Base-by-base conservation (phyloP, 2,797 vertebrate species). In the Prionace glauca region DNA sequence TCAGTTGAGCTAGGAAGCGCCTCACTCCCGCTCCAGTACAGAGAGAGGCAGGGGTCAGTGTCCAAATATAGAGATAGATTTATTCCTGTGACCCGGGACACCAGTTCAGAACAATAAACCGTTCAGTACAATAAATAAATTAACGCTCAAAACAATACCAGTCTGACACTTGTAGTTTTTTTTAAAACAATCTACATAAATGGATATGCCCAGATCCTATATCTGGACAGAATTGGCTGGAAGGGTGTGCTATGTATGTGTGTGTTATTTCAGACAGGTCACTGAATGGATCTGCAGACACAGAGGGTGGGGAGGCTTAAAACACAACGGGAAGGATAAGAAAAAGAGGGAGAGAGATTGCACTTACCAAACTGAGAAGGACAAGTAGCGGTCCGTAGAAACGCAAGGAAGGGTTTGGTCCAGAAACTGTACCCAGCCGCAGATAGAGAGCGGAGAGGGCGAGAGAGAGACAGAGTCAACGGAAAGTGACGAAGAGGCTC, bases 361-460 rank as follows among this genome's bases (percentile, higher is more conserved):
- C 56, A 90, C 87, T 90, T 90, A 90, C 87, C 87, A 90, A 90
- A 62, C 29, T 62, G 87, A 8, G 56, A 18, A 62, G 87, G 87
- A 16, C 12, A 62, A 62, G 87, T 90, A 62, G 56, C 29, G 16
- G 14, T 90, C 26, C 18, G 87, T 20, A 90, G 87, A 90, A 90
- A 12, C 32, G 87, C 14, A 62, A 62, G 50, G 26, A 90, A 90
- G 32, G 56, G 56, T 65, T 90, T 90, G 87, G 87, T 90, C 87
- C 87, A 90, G 60, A 29, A 90, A 32, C 87, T 90, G 56, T 90
- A 62, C 56, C 87, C 87, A 90, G 87, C 60, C 87, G 60, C 87
- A 60, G 56, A 90, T 90, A 32, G 87, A 84, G 36, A 7, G 36
- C 2, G 11, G 87, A 18, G 56, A 90, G 56, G 29, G 72, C 11